Percentiles rank a stretch among this genome's conserved stretches.
These are phyloP conservation scores for Amaurobius ferox DNA, from an alignment of 2,888 invertebrate genomes.

Conservation along the genomic window DNA sequence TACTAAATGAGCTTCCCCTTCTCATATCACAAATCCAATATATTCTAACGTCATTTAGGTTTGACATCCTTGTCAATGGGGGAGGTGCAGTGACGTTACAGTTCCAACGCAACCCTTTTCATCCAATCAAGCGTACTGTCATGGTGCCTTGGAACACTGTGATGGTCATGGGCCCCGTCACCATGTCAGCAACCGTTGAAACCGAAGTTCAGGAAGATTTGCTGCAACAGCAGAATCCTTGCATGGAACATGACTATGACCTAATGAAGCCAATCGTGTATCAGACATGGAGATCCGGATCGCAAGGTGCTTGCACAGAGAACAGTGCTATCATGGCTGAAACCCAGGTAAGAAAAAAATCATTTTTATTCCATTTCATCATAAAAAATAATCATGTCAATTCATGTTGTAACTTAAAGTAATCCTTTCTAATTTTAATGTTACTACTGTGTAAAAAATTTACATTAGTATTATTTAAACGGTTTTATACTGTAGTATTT, in stretches of 20 bases:
- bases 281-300: conserved; percentile 96
- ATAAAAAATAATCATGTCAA: too few relatives aligned
- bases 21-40: too few relatives aligned
- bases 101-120: conserved; percentile 94
- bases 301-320: conserved; percentile 95
- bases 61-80: conserved; percentile 99
- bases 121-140: conserved; percentile 90
- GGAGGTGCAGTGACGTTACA: conserved; percentile 97
- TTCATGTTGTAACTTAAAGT: too few relatives aligned
- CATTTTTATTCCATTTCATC: too few relatives aligned
- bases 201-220: conserved; percentile 79
- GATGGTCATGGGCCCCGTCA: conserved; percentile 89
- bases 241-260: conserved; percentile 92
- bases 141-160: conserved; percentile 98
- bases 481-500: too few relatives aligned
- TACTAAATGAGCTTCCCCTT: too few relatives aligned
- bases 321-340: conserved; percentile 85
- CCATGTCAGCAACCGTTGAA: conserved; percentile 84
- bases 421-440: too few relatives aligned
- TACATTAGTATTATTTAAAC: too few relatives aligned
- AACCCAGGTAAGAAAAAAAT: conserved; percentile 74
- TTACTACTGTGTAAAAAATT: too few relatives aligned
- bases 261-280: conserved; percentile 94
- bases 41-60: conserved; percentile 78
- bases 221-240: conserved; percentile 83